Percentiles rank a stretch among this genome's conserved stretches.
Evolutionary conservation across 2,888 invertebrate genomes (phyloP).

Genomic region (Lasioglossum villosulum): DNA sequence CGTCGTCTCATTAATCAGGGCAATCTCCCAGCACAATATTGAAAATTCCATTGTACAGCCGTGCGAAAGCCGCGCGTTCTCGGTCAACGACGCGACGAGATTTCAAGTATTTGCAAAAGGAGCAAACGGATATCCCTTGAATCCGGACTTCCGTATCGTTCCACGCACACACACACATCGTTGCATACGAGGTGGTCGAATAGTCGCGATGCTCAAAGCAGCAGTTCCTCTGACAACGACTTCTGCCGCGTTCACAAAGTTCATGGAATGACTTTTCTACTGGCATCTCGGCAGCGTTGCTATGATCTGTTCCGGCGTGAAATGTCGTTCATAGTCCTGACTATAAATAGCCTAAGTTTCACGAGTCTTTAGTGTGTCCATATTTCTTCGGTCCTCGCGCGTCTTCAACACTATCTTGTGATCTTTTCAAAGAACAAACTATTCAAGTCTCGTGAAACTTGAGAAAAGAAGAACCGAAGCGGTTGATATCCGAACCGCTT

Average conservation of each 20-base stretch:
- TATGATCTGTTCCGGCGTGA: neutral
- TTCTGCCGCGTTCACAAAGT: too few species aligned
- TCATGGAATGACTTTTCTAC: too few species aligned
- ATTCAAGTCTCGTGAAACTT: too few species aligned
- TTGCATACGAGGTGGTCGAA: neutral
- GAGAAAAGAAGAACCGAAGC: too few species aligned
- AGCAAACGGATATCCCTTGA: constrained; percentile 56
- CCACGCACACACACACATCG: neutral
- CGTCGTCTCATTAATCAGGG: constrained; percentile 76
- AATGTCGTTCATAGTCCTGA: neutral
- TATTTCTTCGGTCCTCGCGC: too few species aligned
- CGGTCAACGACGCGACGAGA: constrained; percentile 67
- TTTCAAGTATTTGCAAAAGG: constrained; percentile 77
- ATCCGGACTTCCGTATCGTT: constrained; percentile 18
- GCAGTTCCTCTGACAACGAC: neutral
- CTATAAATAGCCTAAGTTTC: too few species aligned
- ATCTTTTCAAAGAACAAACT: too few species aligned
- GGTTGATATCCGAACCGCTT: too few species aligned
- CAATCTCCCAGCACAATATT: constrained; percentile 78
- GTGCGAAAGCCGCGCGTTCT: constrained; percentile 60
- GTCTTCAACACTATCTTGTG: too few species aligned
- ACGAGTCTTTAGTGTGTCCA: neutral
- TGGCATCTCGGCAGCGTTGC: neutral
- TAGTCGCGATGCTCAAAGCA: neutral
- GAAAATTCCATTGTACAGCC: constrained; percentile 76